Evolutionary conservation across 1,140 invertebrate species (phyloP), one percentile per base, ranked within the genome.

Genomic region (Melanaphis sacchari): DNA sequence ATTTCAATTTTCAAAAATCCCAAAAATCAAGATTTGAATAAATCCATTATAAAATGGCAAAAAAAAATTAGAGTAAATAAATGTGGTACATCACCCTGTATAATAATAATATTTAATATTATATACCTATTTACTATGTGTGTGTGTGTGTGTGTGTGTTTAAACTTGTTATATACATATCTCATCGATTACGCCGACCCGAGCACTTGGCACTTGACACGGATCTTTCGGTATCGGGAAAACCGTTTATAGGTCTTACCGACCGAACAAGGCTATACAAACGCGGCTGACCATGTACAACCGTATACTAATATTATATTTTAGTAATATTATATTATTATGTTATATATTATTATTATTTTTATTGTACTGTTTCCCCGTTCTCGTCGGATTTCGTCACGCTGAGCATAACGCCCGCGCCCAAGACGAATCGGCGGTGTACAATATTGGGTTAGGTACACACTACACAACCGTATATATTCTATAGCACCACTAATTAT

Each of bases 161-260:
- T 22, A 21, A 38, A 21, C 15, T 76, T 5, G 59, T 76, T 76
- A n/a, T 76, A n/a, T 24, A 82, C 81, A 82, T 82, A 26, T 18
- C 38, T 2, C 22, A 40, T 22, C 24, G 40, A 40, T 41, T 84
- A 31, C 82, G 36, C 24, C 38, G 38, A 11, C 8, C n/a, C 40
- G 82, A 84, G 38, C 82, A 76, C 31, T 66, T 66, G 11, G 31
- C 76, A 82, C 82, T 84, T 84, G 82, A 84, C 82, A 84, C 40
- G 40, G 40, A 84, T 84, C 59, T 84, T 41, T 84, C 38, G 81
- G 36, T 38, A 22, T 82, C 81, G 8, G 82, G 82, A 84, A 84
- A 84, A 84, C 38, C 82, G 38, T 84, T 26, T 84, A 84, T 40
- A 40, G 82, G 40, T 40, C 38, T 40, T 38, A 84, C n/a, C 38